Percentiles rank a stretch among this genome's conserved stretches.
These are phyloP conservation scores for Apotomis turbidana DNA, from an alignment of 2,888 invertebrate genomes.

Conservation along the genomic window DNA sequence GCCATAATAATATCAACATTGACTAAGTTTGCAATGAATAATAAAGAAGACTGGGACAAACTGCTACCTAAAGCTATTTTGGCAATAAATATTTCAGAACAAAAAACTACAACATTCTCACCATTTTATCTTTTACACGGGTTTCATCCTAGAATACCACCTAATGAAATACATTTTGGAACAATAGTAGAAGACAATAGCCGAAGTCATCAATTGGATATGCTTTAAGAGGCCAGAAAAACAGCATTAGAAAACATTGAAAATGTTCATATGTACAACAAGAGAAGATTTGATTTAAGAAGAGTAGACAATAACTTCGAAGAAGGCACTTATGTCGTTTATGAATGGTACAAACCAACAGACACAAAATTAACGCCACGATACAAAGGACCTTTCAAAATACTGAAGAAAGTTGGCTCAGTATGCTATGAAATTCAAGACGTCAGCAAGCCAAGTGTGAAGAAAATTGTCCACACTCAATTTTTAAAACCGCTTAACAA, in stretches of 20 bases:
- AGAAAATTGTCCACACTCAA: conserved; percentile 12
- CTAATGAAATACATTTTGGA: conserved; percentile 17
- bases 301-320: not conserved
- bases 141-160: conserved; percentile 9
- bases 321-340: conserved; percentile 10
- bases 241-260: not conserved
- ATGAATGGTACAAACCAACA: conserved; percentile 12
- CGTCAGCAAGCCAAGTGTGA: not conserved
- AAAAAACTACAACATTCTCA: conserved; percentile 11
- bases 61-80: conserved; percentile 10
- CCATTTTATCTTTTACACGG: conserved; percentile 12
- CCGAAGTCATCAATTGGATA: conserved; percentile 6
- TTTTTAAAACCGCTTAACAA: not conserved
- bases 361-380: conserved; percentile 2
- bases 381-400: conserved; percentile 9
- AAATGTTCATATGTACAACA: conserved; percentile 7
- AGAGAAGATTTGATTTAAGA: conserved; percentile 5
- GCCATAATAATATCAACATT: conserved; percentile 10
- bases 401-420: conserved; percentile 9
- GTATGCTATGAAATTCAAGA: conserved; percentile 14
- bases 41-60: conserved; percentile 16
- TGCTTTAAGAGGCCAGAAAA: not conserved
- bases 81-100: conserved; percentile 13
- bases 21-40: conserved; percentile 14
- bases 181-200: conserved; percentile 5